Conservation (phyloP, 2,888 invertebrate genomes). For the Aricia artaxerxes region DNA sequence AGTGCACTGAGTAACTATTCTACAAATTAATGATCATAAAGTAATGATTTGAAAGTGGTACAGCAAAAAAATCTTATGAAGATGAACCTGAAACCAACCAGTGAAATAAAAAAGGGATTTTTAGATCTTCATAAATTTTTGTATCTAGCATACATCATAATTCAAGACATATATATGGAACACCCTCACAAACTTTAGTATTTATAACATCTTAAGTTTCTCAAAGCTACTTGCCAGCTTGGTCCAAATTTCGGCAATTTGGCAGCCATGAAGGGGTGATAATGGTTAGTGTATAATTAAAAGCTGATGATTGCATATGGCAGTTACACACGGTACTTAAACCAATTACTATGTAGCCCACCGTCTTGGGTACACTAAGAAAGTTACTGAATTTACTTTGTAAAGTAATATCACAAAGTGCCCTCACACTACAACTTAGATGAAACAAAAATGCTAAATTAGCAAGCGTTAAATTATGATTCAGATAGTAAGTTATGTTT, state of each 20-base stretch:
- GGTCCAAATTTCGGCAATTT: conserved; percentile 11
- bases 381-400: conserved; percentile 9
- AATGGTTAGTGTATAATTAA: neutral
- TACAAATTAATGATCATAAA: too few relatives aligned
- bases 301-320: conserved; percentile 14
- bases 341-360: conserved; percentile 10
- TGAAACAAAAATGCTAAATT: neutral
- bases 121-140: neutral
- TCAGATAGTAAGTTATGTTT: neutral
- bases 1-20: too few relatives aligned
- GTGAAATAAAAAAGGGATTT: neutral
- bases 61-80: neutral
- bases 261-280: conserved; percentile 9
- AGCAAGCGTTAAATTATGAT: neutral
- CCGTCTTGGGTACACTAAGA: conserved; percentile 15
- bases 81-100: neutral
- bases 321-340: conserved; percentile 14
- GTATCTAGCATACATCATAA: neutral
- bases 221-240: conserved; percentile 1
- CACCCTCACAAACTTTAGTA: neutral
- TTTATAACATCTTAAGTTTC: neutral
- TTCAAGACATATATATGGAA: neutral
- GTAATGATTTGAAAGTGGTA: neutral
- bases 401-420: conserved; percentile 11
- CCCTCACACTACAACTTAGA: conserved; percentile 6